These are phyloP conservation scores for Sciurus vulgaris DNA, from an alignment of 2,797 vertebrate species.

Conservation along the genomic window DNA sequence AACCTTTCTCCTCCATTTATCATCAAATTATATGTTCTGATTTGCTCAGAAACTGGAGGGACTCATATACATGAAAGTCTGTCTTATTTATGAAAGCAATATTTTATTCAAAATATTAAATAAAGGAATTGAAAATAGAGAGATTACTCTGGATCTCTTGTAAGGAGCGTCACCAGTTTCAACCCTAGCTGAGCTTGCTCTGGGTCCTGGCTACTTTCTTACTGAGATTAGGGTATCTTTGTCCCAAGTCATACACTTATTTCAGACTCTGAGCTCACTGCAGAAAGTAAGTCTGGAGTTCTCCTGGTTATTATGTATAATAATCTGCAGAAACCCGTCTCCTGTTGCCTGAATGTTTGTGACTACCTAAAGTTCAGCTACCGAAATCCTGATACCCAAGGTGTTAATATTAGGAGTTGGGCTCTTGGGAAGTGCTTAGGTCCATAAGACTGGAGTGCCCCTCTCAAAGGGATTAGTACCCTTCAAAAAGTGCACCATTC, in stretches of 20 bases:
- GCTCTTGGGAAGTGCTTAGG: not conserved
- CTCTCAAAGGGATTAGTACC: not conserved
- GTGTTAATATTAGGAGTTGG: not conserved
- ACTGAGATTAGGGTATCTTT: not conserved
- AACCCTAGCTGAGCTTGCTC: not conserved
- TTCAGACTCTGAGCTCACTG: not conserved
- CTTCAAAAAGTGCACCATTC: not conserved
- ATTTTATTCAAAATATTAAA: constrained; percentile 43
- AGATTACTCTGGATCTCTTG: not conserved
- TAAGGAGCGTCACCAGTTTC: not conserved
- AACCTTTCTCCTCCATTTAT: not conserved
- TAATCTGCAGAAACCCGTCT: not conserved
- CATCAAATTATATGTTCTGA: not conserved
- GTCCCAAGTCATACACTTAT: not conserved
- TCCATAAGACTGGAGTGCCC: not conserved
- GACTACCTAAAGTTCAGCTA: not conserved
- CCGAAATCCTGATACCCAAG: not conserved
- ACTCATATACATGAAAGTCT: not conserved
- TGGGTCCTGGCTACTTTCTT: not conserved
- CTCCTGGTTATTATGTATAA: not conserved
- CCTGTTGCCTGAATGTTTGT: not conserved
- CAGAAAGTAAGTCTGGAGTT: not conserved
- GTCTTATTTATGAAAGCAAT: constrained; percentile 34
- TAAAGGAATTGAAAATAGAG: not conserved
- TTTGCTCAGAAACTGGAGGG: not conserved